These are phyloP conservation scores for Melanogrammus aeglefinus DNA, from an alignment of 2,797 vertebrate species.

Conservation along the genomic window DNA sequence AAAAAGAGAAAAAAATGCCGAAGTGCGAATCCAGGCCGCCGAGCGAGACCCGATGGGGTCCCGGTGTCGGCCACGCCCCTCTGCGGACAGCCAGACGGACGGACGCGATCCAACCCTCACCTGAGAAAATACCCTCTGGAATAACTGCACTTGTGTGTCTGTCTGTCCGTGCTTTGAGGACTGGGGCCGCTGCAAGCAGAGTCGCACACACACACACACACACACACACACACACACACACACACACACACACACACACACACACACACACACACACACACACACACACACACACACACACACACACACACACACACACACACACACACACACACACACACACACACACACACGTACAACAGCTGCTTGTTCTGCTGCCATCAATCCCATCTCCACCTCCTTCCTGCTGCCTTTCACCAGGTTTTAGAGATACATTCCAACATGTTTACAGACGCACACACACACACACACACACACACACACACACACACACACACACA, in stretches of 20 bases:
- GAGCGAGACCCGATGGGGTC: constrained; percentile 49
- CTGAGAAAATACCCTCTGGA: constrained; percentile 26
- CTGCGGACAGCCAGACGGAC: background rate
- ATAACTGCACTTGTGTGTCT: constrained; percentile 46
- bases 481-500: too few species aligned
- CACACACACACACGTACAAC: too few species aligned
- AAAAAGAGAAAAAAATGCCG: background rate
- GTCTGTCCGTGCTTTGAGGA: too few species aligned
- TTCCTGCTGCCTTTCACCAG: too few species aligned
- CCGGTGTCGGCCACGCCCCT: background rate
- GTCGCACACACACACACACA: too few species aligned
- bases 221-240: background rate
- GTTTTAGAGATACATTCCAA: too few species aligned
- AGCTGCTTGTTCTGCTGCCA: background rate
- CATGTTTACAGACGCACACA: too few species aligned
- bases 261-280: constrained; percentile 24
- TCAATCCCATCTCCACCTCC: too few species aligned
- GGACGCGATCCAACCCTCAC: background rate
- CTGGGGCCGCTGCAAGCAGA: too few species aligned
- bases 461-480: too few species aligned
- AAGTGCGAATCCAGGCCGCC: constrained; percentile 22
- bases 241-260: constrained; percentile 15
- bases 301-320: too few species aligned
- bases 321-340: too few species aligned
- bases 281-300: background rate